Evolutionary conservation across 2,888 invertebrate genomes (phyloP), one percentile per base, ranked within the genome.

Genomic region (Macrophya annulata): DNA sequence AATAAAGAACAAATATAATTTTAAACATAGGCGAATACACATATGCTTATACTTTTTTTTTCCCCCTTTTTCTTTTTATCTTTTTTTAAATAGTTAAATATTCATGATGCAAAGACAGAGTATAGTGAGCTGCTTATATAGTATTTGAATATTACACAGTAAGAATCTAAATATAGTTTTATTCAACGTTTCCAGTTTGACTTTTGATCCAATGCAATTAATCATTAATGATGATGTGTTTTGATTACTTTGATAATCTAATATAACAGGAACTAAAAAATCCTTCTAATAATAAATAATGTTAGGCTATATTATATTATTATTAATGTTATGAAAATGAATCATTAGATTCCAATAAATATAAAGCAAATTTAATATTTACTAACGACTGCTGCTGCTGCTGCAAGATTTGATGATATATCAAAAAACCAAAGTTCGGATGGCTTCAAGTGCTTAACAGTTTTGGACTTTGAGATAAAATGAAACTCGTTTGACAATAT

Each of bases 181-280:
- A 81, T 62, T 59, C 15, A 25, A 15, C 8, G 25, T 40, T 40
- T 81, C 43, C 15, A 40, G 43, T 51, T 12, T 59, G 62, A 81
- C 81, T 81, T 81, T 81, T 59, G 81, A 59, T 21, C 81, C 4
- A 25, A 21, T 43, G 74, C 45, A 74, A 74, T 74, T 45, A 25
- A 77, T 37, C n/a, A 55, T 25, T n/a, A 45, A 15, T 55, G n/a
- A 31, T 77, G 37, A 37, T 55, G 37, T 17, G n/a, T 1, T 5
- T 10, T 25, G 21, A 21, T 62, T 25, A 17, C 9, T 48, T 4
- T 45, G 17, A 21, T 25, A 45, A 72, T 55, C n/a, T 12, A 45
- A 48, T 10, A 31, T 25, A 45, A 12, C 12, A 9, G 59, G 8
- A 59, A 43, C 12, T 74, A 8, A 74, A 21, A 31, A 31, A 12